Conservation (phyloP, 2,888 invertebrate species). For the Tiliacea aurago region DNA sequence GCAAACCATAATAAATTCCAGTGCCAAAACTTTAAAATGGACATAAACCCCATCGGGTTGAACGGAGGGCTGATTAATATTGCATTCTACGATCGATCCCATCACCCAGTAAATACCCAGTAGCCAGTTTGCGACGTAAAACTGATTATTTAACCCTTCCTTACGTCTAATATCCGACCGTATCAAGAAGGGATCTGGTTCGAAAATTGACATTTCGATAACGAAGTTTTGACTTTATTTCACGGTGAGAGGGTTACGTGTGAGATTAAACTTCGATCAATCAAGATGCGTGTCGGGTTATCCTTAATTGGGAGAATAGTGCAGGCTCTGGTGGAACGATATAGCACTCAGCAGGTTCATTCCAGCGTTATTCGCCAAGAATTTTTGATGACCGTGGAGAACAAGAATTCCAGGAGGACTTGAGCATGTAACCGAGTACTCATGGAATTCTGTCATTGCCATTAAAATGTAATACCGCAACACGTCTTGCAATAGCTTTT, state of each 20-base stretch:
- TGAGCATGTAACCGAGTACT: neutral
- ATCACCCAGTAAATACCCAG: conserved; percentile 17
- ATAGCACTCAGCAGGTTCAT: too few species aligned
- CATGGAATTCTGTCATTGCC: neutral
- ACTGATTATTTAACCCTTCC: conserved; percentile 70
- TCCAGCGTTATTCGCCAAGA: neutral
- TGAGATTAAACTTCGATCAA: conserved; percentile 34
- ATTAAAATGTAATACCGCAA: conserved; percentile 4
- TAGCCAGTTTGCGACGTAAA: conserved; percentile 64
- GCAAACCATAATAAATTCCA: conserved; percentile 13
- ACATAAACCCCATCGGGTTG: conserved; percentile 40
- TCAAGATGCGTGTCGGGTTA: neutral
- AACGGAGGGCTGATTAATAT: conserved; percentile 67
- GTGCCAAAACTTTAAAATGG: conserved; percentile 34
- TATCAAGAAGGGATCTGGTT: conserved; percentile 37
- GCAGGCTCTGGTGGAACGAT: too few species aligned
- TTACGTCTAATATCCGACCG: conserved; percentile 60
- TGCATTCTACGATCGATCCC: conserved; percentile 68
- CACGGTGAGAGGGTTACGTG: conserved; percentile 9
- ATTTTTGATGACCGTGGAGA: neutral
- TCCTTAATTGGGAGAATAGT: neutral
- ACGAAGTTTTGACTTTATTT: conserved; percentile 57
- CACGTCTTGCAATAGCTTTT: conserved; percentile 10
- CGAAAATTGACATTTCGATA: conserved; percentile 58
- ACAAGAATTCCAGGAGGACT: neutral